phyloP scores from a whole-genome alignment of 2,888 invertebrate genomes.

The Rutpela maculata region DNA sequence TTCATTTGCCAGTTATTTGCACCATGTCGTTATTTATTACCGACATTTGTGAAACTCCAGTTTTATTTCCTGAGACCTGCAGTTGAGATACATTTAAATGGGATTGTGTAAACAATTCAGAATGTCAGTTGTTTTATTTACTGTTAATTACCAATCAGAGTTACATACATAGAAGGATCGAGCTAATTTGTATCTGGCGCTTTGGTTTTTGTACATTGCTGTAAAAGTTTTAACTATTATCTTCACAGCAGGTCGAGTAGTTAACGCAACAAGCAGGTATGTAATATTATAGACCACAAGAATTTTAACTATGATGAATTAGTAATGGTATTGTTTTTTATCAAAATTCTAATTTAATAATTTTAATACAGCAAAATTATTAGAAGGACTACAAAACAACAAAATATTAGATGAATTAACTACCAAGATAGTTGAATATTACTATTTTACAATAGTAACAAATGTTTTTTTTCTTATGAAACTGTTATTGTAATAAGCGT shows the following conservation, averaged over 20 bases:
- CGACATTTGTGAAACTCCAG: conserved; percentile 11
- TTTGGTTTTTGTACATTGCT: not conserved
- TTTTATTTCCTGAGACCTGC: conserved; percentile 17
- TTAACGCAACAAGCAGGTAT: not conserved
- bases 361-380: too few species aligned
- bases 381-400: too few species aligned
- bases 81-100: not conserved
- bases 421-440: too few species aligned
- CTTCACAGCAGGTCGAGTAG: not conserved
- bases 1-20: conserved; percentile 29
- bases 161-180: not conserved
- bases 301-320: not conserved
- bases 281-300: not conserved
- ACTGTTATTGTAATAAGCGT: too few species aligned
- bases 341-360: too few species aligned
- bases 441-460: too few species aligned
- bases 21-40: conserved; percentile 13
- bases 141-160: not conserved
- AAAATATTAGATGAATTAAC: too few species aligned
- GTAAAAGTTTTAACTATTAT: not conserved
- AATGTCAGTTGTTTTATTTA: conserved; percentile 16
- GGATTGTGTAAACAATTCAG: conserved; percentile 2
- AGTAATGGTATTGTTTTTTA: not conserved
- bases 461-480: too few species aligned
- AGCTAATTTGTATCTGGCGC: not conserved